Percentiles rank a stretch among this genome's conserved stretches.
Evolutionary conservation across 2,888 invertebrate species (phyloP).

Genomic region (Diaprepes abbreviatus): DNA sequence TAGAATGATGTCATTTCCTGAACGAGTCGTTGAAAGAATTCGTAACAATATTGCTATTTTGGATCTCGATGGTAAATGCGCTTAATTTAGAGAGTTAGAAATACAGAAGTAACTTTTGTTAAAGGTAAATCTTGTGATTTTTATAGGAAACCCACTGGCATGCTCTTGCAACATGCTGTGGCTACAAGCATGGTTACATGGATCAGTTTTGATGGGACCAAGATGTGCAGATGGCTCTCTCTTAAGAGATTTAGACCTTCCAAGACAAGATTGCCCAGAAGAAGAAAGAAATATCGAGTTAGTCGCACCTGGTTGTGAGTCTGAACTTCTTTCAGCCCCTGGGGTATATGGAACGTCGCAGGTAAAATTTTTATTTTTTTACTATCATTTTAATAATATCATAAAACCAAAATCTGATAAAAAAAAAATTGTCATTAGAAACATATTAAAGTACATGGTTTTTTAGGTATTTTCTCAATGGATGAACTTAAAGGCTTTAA

Average conservation of each 20-base stretch:
- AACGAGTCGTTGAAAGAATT: conserved; percentile 80
- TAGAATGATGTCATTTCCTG: conserved; percentile 79
- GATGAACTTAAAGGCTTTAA: conserved; percentile 69
- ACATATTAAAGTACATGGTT: no score
- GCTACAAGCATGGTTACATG: conserved; percentile 86
- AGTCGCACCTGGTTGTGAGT: conserved; percentile 78
- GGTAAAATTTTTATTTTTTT: no score
- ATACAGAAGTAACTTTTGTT: no score
- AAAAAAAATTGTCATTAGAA: no score
- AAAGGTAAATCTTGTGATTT: no score
- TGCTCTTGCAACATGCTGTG: conserved; percentile 88
- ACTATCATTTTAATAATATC: no score
- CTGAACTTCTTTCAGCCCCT: conserved; percentile 70
- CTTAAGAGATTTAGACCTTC: conserved; percentile 80
- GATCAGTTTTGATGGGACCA: conserved; percentile 81
- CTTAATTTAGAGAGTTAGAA: no score
- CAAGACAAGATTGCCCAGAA: conserved; percentile 76
- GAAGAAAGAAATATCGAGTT: conserved; percentile 69
- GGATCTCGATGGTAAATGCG: conserved; percentile 82
- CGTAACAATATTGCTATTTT: conserved; percentile 86
- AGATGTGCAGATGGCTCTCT: conserved; percentile 84
- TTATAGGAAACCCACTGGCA: conserved; percentile 83
- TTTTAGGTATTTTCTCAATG: conserved; percentile 67
- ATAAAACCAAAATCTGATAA: no score
- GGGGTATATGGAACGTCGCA: conserved; percentile 72